Base-by-base conservation (phyloP, 1,140 invertebrate species). In the Hydropsyche tenuis region DNA sequence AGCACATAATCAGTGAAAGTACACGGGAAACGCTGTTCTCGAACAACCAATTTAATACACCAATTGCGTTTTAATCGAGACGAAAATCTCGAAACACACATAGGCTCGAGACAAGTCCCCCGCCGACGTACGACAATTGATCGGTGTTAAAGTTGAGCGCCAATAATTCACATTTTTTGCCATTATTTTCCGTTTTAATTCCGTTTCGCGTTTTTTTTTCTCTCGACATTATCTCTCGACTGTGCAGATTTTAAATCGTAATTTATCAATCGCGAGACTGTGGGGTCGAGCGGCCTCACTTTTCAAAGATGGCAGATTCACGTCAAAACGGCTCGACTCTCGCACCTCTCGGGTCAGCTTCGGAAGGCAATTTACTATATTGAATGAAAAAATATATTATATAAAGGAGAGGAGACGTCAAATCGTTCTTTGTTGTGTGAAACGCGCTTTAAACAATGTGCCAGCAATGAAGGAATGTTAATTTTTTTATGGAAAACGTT, bases 1-100 rank as follows among this genome's bases (percentile, higher is more conserved):
- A 60, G 23, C 56, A 60, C 56, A 60, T 60, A 60, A 60, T 60
- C 56, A 60, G 56, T 60, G 56, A 60, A 60, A 60, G 56, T 60
- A 60, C 23, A 60, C 22, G 23, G 12, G 56, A 20, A 23, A 25
- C 22, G 18, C 23, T 60, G 56, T 60, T 25, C 56, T 18, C 20
- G 56, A 60, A 60, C 56, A 27, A 27, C 56, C 56, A 60, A 60
- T 60, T 60, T 60, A 60, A 37, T 37, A 60, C 56, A 23, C 22
- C 56, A 23, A 60, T 60, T 27, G 56, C 56, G 22, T 60, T 60
- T 60, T 60, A 60, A 60, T 60, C 56, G 22, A 37, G 23, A 60
- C 22, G 56, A 60, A 60, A 60, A 60, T 60, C 56, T 60, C 56
- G 23, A 60, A 20, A 37, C 30, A 37, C 30, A 37, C 3, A 37